phyloP scores from a whole-genome alignment of 2,797 vertebrate genomes.

The Sebastes dallii region DNA sequence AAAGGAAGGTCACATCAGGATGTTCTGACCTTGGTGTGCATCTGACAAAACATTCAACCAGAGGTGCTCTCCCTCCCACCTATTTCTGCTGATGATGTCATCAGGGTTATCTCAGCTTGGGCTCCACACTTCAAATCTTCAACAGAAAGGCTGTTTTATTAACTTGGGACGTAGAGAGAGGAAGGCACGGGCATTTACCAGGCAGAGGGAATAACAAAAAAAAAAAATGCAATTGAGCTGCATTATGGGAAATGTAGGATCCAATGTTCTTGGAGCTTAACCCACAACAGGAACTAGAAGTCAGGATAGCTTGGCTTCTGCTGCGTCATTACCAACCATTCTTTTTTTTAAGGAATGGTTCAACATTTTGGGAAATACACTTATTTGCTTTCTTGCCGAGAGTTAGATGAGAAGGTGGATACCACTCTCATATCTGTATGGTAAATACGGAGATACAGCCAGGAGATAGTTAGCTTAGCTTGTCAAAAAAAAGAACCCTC shows the following conservation, averaged over 20 bases:
- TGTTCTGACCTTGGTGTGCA: background rate
- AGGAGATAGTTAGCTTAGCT: too few relatives aligned
- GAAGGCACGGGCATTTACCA: background rate
- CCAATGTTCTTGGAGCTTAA: too few relatives aligned
- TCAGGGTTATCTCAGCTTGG: background rate
- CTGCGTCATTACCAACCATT: background rate
- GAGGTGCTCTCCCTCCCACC: background rate
- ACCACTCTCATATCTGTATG: background rate
- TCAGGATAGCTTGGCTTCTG: background rate
- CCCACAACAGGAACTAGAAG: background rate
- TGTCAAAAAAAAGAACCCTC: too few relatives aligned
- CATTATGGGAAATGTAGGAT: background rate
- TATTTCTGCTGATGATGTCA: background rate
- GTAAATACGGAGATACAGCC: too few relatives aligned
- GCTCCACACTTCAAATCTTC: background rate
- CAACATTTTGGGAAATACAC: background rate
- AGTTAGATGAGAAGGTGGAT: background rate
- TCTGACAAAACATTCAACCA: background rate
- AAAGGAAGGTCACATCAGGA: background rate
- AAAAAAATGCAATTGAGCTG: background rate
- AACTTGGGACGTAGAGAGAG: background rate
- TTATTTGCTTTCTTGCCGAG: background rate
- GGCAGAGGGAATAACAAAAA: background rate
- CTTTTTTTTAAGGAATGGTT: background rate
- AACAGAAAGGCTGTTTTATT: background rate